A percentile compares a stretch with the other conserved stretches of the same genome.
Evolutionary conservation across 2,888 invertebrate species (phyloP).

Genomic region (Ornithoptera alexandrae): DNA sequence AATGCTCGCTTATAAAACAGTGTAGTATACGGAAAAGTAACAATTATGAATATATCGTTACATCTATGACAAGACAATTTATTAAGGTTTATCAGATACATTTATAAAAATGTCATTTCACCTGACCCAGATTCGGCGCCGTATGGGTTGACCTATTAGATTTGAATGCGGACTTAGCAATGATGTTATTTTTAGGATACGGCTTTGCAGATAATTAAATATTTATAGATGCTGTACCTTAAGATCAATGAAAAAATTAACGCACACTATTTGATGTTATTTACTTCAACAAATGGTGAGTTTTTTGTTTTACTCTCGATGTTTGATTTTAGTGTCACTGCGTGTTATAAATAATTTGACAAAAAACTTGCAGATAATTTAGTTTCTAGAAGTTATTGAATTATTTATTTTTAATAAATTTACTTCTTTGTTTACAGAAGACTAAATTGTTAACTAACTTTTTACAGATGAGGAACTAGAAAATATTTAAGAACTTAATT

Average conservation of each 20-base stretch:
- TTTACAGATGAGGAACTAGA: conserved; percentile 19
- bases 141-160: conserved; percentile 77
- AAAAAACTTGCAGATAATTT: neutral
- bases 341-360: neutral
- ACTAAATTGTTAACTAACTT: neutral
- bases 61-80: neutral
- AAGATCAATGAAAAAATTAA: conserved; percentile 47
- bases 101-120: conserved; percentile 51
- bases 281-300: conserved; percentile 58
- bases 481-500: neutral
- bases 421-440: neutral
- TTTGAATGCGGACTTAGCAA: conserved; percentile 71
- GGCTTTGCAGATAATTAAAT: conserved; percentile 78
- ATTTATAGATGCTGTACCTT: conserved; percentile 69
- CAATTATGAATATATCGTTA: neutral
- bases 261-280: conserved; percentile 44
- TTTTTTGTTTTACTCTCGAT: conserved; percentile 60
- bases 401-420: neutral
- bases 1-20: neutral
- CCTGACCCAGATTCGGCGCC: conserved; percentile 74
- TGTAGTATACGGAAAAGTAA: too few species aligned
- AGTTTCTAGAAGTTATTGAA: too few species aligned
- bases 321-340: neutral
- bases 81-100: conserved; percentile 15
- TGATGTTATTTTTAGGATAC: conserved; percentile 76